Evolutionary conservation across 2,888 invertebrate genomes (phyloP), one percentile per base, ranked within the genome.

Genomic region (Nephrotoma appendiculata): DNA sequence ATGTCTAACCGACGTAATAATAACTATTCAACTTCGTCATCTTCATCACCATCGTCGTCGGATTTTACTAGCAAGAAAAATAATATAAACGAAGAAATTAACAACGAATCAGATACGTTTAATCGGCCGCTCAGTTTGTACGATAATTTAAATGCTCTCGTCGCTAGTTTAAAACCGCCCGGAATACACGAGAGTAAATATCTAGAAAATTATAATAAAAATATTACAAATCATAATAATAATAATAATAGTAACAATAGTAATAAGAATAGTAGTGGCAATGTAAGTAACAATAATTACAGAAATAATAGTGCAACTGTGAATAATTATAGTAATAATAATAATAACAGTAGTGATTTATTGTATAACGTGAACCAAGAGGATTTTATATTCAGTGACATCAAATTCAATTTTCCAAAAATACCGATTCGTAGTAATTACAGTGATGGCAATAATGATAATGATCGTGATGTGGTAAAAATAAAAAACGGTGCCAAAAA

Each of bases 61-160:
- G 84, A 43, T 84, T 71, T 71, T 71, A 42, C 41, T 43, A 42
- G 84, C 6, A 43, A 84, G 84, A 84, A 84, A 84, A 43, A 84
- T 41, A 42, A 84, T 84, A 42, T 43, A 43, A 84, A 42, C 41
- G 43, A 84, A 84, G 42, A 84, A n/a, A 84, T n/a, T 6, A 42
- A 84, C 15, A 3, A 84, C 43, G 84, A 84, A n/a, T 84, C 84
- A 84, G 84, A 84, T 42, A 42, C 43, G 15, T 42, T 84, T 87
- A 89, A 89, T 86, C 90, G 91, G 88, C 91, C 91, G 87, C 88
- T 90, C 87, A 91, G 91, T 89, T 90, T 90, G 88, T 91, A 91
- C 88, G 91, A 91, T 88, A 91, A 91, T 89, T 89, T 91, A 86
- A 90, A 87, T 43, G 86, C 86, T 83, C 43, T 71, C 31, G 71